Evolutionary conservation across 1,140 invertebrate genomes (phyloP), one percentile per base, ranked within the genome.

Genomic region (Papilio polyxenes): DNA sequence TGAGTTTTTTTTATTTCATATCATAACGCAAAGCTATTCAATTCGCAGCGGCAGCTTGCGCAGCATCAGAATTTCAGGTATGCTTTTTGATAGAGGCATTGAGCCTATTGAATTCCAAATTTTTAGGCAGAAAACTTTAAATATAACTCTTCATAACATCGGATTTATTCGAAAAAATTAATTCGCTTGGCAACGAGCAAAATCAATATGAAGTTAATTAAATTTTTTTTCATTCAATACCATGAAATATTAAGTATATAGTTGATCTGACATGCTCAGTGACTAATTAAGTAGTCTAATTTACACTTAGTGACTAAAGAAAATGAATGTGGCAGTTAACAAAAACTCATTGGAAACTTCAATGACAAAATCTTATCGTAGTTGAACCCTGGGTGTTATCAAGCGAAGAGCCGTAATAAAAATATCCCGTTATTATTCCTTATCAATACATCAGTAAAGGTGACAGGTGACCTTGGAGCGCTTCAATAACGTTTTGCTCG

Each of bases 21-120:
- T 82, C 51, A 90, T 81, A 87, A 88, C 87, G 89, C 89, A 85
- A 81, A 90, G 89, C 89, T 83, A 89, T 90, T 90, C 80, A 92
- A 86, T 88, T 93, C 91, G 91, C 91, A 90, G 78, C 79, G 82
- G 91, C 91, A 89, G 83, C 84, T 72, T 87, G 90, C 88, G 91
- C 90, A 87, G 65, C 78, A 88, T 87, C 83, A 83, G 84, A 80
- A 76, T 85, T 83, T 84, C 82, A 56, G 88, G 87, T 91, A 91
- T 91, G 90, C 88, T 92, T 91, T 92, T 92, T 90, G 90, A 81
- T 89, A 93, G 89, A 90, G 81, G 85, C 81, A 83, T 82, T 81
- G 75, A 74, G 78, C 51, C 3, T 62, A 62, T 6, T 40, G 31
- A 69, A 65, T 80, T 59, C 37, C 48, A 80, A 69, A 48, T 69